A percentile compares a stretch with the other conserved stretches of the same genome.
Evolutionary conservation across 2,113 vertebrate genomes (phyloP).

Genomic region (Riparia riparia): DNA sequence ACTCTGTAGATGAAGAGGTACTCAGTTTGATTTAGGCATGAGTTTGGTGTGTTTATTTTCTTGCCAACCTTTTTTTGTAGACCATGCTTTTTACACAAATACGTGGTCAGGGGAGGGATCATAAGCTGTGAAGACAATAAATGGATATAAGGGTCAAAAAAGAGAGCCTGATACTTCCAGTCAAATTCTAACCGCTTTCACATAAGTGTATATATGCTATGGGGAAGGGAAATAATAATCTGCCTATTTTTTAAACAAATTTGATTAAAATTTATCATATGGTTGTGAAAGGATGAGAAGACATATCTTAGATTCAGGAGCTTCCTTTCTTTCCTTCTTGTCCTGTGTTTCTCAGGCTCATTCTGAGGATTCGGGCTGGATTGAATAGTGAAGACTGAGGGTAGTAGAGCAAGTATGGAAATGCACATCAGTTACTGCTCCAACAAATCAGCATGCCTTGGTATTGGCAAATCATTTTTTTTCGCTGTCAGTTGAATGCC

Average conservation of each 20-base stretch:
- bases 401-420: not conserved
- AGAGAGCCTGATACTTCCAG: not conserved
- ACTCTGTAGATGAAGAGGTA: not conserved
- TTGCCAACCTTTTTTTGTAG: not conserved
- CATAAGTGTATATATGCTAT: not conserved
- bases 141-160: not conserved
- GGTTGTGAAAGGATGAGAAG: not conserved
- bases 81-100: not conserved
- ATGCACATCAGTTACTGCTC: not conserved
- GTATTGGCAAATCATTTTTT: not conserved
- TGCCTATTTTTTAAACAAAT: not conserved
- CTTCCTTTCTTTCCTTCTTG: not conserved
- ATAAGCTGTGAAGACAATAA: not conserved
- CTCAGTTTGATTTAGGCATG: not conserved
- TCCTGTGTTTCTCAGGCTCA: not conserved
- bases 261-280: not conserved
- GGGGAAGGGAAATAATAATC: not conserved
- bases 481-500: not conserved
- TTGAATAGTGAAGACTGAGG: not conserved
- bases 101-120: accelerated
- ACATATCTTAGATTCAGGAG: not conserved
- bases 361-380: not conserved
- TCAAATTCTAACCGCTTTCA: not conserved
- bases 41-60: not conserved
- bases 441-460: not conserved